These are phyloP conservation scores for Campylomormyrus tamandua DNA, from an alignment of 2,113 vertebrate genomes.

Conservation along the genomic window DNA sequence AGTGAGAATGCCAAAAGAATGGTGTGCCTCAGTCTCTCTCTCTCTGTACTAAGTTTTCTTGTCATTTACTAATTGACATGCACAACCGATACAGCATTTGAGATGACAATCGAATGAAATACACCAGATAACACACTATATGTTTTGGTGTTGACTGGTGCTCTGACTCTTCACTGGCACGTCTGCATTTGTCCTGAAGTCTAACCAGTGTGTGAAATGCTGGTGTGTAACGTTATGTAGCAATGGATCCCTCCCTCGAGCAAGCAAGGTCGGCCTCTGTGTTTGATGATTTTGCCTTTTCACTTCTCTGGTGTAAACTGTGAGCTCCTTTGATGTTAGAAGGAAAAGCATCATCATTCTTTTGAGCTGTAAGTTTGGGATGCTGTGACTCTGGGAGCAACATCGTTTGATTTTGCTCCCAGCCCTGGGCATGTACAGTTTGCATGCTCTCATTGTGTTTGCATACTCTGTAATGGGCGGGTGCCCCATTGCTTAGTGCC, in stretches of 20 bases:
- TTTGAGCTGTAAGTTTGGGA: not conserved
- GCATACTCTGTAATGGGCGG: not conserved
- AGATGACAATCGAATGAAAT: not conserved
- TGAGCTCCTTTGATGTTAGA: not conserved
- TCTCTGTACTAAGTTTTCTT: not conserved
- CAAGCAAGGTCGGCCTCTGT: not conserved
- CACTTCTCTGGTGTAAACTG: not conserved
- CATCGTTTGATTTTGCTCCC: not conserved
- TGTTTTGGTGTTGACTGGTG: not conserved
- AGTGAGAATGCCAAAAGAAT: not conserved
- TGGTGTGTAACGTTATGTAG: not conserved
- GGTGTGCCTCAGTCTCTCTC: not conserved
- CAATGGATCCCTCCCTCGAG: not conserved
- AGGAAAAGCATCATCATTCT: not conserved
- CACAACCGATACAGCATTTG: not conserved
- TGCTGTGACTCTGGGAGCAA: not conserved
- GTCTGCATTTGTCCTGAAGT: not conserved
- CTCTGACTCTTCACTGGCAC: not conserved
- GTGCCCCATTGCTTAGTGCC: not conserved
- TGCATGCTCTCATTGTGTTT: not conserved
- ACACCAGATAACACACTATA: not conserved
- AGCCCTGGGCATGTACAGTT: not conserved
- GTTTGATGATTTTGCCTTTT: not conserved
- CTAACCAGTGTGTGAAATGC: not conserved
- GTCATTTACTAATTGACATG: not conserved